Conservation (phyloP, 2,888 invertebrate genomes). For the Automeris io region DNA sequence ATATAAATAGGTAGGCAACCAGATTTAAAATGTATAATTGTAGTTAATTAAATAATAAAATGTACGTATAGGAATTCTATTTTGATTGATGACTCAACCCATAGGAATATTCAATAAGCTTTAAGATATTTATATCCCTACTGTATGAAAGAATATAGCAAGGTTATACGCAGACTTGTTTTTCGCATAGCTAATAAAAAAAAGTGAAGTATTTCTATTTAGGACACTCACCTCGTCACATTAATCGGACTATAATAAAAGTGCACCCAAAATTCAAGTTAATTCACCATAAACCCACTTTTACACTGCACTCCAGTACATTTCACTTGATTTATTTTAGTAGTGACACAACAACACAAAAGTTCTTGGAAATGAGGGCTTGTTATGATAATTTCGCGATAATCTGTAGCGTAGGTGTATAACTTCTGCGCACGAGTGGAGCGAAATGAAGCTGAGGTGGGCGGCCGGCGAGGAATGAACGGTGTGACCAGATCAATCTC, state of each 20-base stretch:
- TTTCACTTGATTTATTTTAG: neutral
- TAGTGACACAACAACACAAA: neutral
- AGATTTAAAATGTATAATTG: no score
- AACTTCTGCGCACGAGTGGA: slow-evolving; percentile 1
- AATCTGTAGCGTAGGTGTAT: neutral
- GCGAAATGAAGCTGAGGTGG: neutral
- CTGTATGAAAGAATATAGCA: neutral
- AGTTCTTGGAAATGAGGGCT: neutral
- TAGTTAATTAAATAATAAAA: no score
- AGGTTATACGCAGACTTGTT: neutral
- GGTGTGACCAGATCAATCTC: neutral
- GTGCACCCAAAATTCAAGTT: neutral
- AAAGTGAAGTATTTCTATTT: slow-evolving; percentile 2
- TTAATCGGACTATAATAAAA: neutral
- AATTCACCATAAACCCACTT: neutral
- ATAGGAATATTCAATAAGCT: no score
- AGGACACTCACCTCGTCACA: slow-evolving; percentile 2
- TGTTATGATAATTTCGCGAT: neutral
- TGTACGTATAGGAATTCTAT: neutral
- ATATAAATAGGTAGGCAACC: no score
- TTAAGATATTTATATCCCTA: no score
- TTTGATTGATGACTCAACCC: neutral
- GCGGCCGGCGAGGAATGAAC: neutral
- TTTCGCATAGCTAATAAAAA: neutral
- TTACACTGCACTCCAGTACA: slow-evolving; percentile 2